Evolutionary conservation across 2,113 vertebrate genomes (phyloP).

Genomic region (Arvicanthis niloticus): DNA sequence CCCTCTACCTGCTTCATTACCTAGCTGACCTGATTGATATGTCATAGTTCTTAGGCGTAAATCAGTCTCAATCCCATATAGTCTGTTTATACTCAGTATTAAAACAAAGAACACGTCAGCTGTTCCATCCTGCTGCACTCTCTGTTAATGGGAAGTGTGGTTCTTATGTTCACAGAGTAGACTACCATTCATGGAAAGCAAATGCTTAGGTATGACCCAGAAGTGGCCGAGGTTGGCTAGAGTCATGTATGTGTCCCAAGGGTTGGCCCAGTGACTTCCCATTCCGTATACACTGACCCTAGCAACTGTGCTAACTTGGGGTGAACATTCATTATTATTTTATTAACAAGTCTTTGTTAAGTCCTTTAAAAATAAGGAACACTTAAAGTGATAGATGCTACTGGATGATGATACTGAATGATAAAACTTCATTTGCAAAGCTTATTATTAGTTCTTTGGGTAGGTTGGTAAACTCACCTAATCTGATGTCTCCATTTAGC

Average conservation of each 20-base stretch:
- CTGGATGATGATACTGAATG: background rate
- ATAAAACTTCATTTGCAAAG: background rate
- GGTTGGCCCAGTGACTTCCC: background rate
- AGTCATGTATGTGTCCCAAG: background rate
- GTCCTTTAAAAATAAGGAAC: background rate
- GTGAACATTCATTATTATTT: constrained; percentile 35
- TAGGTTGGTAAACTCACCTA: background rate
- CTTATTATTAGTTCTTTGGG: background rate
- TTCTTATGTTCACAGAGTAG: background rate
- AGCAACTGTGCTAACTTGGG: background rate
- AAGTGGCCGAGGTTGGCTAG: background rate
- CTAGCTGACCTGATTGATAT: background rate
- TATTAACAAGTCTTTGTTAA: constrained; percentile 42
- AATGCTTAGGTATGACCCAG: background rate
- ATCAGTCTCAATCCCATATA: constrained; percentile 21
- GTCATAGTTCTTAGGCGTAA: background rate
- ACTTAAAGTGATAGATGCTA: background rate
- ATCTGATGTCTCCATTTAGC: background rate
- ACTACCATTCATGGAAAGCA: background rate
- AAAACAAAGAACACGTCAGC: background rate
- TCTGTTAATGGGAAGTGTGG: background rate
- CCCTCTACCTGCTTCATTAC: background rate
- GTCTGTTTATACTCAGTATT: background rate
- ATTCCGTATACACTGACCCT: background rate
- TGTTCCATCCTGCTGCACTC: background rate